Conservation (phyloP, 2,888 invertebrate species). For the Diaperis boleti region DNA sequence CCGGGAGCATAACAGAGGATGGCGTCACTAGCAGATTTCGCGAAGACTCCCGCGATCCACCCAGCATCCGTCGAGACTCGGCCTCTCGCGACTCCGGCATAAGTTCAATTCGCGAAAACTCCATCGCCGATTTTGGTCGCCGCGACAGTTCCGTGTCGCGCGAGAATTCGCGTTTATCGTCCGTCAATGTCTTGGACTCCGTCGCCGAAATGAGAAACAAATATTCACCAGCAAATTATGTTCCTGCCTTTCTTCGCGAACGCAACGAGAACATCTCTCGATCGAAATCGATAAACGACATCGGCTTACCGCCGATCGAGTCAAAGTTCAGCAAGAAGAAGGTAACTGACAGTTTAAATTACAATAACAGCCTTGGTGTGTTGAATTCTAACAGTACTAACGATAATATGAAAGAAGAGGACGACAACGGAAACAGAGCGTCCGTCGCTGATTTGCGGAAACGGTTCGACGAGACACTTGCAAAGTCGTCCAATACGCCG, state of each 20-base stretch:
- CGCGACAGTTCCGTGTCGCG: slow-evolving; percentile 68
- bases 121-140: slow-evolving; percentile 65
- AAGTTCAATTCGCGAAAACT: slow-evolving; percentile 60
- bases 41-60: slow-evolving; percentile 64
- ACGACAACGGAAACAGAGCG: slow-evolving; percentile 72
- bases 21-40: slow-evolving; percentile 65
- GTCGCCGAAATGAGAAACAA: slow-evolving; percentile 78
- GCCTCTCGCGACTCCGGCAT: slow-evolving; percentile 59
- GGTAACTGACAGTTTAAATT: slow-evolving; percentile 59
- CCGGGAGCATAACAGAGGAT: slow-evolving; percentile 65
- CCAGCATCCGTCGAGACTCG: slow-evolving; percentile 55
- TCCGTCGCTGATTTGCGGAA: slow-evolving; percentile 72
- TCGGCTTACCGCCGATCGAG: slow-evolving; percentile 66
- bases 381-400: slow-evolving; percentile 64
- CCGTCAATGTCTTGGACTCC: slow-evolving; percentile 61
- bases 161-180: slow-evolving; percentile 50
- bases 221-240: slow-evolving; percentile 82
- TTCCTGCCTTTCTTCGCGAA: slow-evolving; percentile 68
- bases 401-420: slow-evolving; percentile 66
- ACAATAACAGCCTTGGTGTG: slow-evolving; percentile 59
- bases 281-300: slow-evolving; percentile 74
- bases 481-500: slow-evolving; percentile 54
- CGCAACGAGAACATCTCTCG: slow-evolving; percentile 55
- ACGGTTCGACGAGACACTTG: slow-evolving; percentile 66
- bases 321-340: slow-evolving; percentile 57